Conservation (phyloP, 2,888 invertebrate species). For the Lamellibrachia satsuma region DNA sequence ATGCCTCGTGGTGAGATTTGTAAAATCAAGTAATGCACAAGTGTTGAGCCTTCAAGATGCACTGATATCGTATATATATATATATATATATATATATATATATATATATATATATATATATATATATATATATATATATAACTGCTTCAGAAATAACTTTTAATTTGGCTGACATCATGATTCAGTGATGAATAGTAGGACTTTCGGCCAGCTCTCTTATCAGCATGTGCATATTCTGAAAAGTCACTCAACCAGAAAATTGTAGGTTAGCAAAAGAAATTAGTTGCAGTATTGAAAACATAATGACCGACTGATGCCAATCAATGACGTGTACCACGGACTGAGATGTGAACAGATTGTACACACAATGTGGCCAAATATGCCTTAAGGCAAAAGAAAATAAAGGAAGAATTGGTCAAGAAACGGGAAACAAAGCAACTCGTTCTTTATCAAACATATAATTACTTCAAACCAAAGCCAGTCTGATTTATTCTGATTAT, state of each 20-base stretch:
- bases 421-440: not conserved
- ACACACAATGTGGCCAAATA: not conserved
- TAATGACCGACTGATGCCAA: not conserved
- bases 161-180: not conserved
- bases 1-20: no score
- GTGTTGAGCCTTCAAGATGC: no score
- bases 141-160: no score
- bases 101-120: no score
- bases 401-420: not conserved
- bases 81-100: no score
- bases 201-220: not conserved
- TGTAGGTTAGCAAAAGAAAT: not conserved
- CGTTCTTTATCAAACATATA: not conserved
- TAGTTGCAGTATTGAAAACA: not conserved
- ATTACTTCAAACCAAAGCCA: no score
- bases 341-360: not conserved
- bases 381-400: not conserved
- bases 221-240: not conserved
- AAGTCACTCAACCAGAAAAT: not conserved
- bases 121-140: no score
- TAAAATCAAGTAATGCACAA: no score
- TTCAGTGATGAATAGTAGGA: not conserved
- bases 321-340: not conserved
- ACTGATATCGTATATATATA: no score
- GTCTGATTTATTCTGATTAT: not conserved